Base-by-base conservation (phyloP, 2,113 vertebrate genomes). In the Marmota flaviventris region DNA sequence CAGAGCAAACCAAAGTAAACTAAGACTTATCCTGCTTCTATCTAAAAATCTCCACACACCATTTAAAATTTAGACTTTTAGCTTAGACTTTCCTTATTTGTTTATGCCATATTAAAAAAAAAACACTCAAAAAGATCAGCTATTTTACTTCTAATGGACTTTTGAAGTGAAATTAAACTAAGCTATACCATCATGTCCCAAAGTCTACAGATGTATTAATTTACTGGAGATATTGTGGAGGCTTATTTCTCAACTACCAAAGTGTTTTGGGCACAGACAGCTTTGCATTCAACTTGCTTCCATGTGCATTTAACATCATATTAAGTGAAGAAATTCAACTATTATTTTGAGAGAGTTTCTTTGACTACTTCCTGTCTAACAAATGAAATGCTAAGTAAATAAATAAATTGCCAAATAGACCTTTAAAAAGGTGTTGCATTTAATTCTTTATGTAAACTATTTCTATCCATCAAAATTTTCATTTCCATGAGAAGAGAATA, bases 141-240 rank as follows among this genome's bases (percentile, higher is more conserved):
- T 96, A 69, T 82, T 56, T 51, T 89, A 77, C 3, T 42, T 34
- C 53, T 89, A 81, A 73, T 32, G 34, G 53, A 70, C 56, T 83
- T 93, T 51, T 61, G 70, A 95, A 97, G 77, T 61, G 27, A 87
- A 96, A 96, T 87, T 93, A 87, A 95, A 87, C 78, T 53, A 92
- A 92, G 83, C 58, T 78, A 82, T 72, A 94, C 13, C n/a, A 95
- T 61, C 67, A 92, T 42, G 29, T 39, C 24, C 32, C 76, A 25
- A 70, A 63, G 72, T 73, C 79, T 84, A 53, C 45, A 72, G 79
- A 81, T 61, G 69, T 45, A 70, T 91, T 93, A 85, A 91, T 84
- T 93, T 88, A 85, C 39, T 56, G 11, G 34, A 65, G 20, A 69
- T 79, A 73, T 1, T 75, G 3, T 58, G 61, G 48, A 95, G 70